These are phyloP conservation scores for Meteorus cinctellus DNA, from an alignment of 2,888 invertebrate genomes.

Conservation along the genomic window DNA sequence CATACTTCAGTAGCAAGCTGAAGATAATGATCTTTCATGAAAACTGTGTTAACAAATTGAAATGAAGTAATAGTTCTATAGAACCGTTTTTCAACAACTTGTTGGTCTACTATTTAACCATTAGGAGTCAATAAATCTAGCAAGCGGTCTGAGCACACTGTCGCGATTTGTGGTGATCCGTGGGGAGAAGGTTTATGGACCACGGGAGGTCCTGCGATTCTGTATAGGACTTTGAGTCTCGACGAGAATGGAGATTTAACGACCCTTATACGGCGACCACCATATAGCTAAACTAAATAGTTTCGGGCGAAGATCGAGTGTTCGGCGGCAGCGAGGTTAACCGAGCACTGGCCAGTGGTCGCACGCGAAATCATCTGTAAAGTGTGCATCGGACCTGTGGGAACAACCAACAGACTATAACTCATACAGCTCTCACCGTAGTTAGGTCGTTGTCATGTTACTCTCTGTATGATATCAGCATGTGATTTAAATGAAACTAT, in stretches of 20 bases:
- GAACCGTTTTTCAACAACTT: slow-evolving; percentile 69
- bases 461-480: not conserved
- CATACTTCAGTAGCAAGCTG: not conserved
- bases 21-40: slow-evolving; percentile 13
- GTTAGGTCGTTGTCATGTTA: not conserved
- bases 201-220: slow-evolving; percentile 53
- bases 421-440: slow-evolving; percentile 65
- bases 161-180: slow-evolving; percentile 42
- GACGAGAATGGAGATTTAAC: slow-evolving; percentile 57
- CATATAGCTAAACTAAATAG: slow-evolving; percentile 48
- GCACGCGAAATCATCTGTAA: slow-evolving; percentile 77
- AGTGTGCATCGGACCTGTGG: slow-evolving; percentile 76
- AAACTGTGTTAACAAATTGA: slow-evolving; percentile 34
- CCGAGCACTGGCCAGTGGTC: slow-evolving; percentile 74
- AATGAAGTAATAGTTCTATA: slow-evolving; percentile 32
- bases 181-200: slow-evolving; percentile 67
- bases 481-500: not conserved
- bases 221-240: slow-evolving; percentile 42
- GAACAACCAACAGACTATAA: slow-evolving; percentile 74
- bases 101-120: slow-evolving; percentile 69
- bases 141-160: slow-evolving; percentile 47
- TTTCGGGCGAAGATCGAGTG: slow-evolving; percentile 72
- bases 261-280: slow-evolving; percentile 50
- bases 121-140: slow-evolving; percentile 70
- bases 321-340: slow-evolving; percentile 69